These are phyloP conservation scores for Pterophyllum scalare DNA, from an alignment of 2,113 vertebrate genomes.

Conservation along the genomic window DNA sequence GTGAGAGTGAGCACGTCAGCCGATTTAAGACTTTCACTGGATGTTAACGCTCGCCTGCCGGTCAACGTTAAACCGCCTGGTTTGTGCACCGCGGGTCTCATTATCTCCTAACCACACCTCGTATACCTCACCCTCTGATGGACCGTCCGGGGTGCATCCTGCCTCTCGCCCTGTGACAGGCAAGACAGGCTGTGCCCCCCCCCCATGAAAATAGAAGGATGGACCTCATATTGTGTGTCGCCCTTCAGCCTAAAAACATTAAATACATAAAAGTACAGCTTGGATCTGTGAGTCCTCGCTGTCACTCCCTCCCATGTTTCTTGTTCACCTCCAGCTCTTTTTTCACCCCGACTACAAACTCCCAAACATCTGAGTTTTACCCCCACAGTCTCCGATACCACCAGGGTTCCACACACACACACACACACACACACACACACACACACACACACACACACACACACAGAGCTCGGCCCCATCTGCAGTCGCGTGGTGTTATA, in stretches of 20 bases:
- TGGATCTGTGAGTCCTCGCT: background rate
- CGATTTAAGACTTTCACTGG: background rate
- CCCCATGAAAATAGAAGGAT: background rate
- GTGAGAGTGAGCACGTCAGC: rapidly evolving
- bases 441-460: background rate
- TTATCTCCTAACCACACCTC: background rate
- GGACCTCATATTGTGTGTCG: background rate
- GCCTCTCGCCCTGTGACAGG: background rate
- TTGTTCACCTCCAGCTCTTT: background rate
- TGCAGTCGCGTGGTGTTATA: constrained; percentile 17
- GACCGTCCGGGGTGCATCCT: background rate
- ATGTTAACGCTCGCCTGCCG: too few relatives aligned
- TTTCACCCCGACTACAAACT: background rate
- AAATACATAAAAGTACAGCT: background rate
- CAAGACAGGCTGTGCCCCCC: background rate
- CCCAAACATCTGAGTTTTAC: background rate
- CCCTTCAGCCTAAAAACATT: too few relatives aligned
- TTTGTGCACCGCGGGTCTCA: background rate
- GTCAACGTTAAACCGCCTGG: too few relatives aligned
- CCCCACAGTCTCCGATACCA: background rate
- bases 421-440: background rate
- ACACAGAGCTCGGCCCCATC: background rate
- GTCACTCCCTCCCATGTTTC: background rate
- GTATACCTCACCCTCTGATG: background rate
- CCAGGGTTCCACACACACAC: background rate